Percentiles rank a stretch among this genome's conserved stretches.
phyloP scores from a whole-genome alignment of 2,888 invertebrate genomes.

The Leucophenga maculata region DNA sequence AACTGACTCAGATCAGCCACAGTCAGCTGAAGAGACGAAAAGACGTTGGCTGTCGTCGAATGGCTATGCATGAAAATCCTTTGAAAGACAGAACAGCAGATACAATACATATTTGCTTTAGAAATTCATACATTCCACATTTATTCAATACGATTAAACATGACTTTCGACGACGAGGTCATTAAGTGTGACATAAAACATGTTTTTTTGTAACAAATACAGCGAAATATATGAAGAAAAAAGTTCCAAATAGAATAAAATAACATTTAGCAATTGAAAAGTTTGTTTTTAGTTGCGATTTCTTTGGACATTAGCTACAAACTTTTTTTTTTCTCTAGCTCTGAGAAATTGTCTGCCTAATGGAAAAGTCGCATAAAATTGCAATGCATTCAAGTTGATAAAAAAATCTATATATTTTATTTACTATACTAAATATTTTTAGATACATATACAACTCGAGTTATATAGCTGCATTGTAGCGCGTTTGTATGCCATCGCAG shows the following conservation, averaged over 20 bases:
- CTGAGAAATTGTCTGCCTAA: slow-evolving; percentile 59
- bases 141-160: slow-evolving; percentile 60
- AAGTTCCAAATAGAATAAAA: slow-evolving; percentile 23
- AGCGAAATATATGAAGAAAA: slow-evolving; percentile 36
- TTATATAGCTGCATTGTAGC: slow-evolving; percentile 12
- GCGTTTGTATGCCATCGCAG: slow-evolving; percentile 33
- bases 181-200: slow-evolving; percentile 63
- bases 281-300: not conserved
- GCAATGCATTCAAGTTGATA: slow-evolving; percentile 47
- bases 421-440: no score
- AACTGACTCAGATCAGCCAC: not conserved
- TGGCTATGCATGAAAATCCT: not conserved
- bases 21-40: not conserved
- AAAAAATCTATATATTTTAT: not conserved
- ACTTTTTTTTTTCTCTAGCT: slow-evolving; percentile 22
- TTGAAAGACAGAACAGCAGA: not conserved
- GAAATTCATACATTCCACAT: slow-evolving; percentile 44
- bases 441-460: no score
- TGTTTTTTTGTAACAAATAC: slow-evolving; percentile 61
- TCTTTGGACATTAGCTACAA: slow-evolving; percentile 7
- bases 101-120: slow-evolving; percentile 60
- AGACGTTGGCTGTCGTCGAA: not conserved
- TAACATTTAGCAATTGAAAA: slow-evolving; percentile 19
- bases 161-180: slow-evolving; percentile 55
- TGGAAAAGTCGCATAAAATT: slow-evolving; percentile 53